Evolutionary conservation across 2,888 invertebrate species (phyloP).

Genomic region (Ormyrus rosae): DNA sequence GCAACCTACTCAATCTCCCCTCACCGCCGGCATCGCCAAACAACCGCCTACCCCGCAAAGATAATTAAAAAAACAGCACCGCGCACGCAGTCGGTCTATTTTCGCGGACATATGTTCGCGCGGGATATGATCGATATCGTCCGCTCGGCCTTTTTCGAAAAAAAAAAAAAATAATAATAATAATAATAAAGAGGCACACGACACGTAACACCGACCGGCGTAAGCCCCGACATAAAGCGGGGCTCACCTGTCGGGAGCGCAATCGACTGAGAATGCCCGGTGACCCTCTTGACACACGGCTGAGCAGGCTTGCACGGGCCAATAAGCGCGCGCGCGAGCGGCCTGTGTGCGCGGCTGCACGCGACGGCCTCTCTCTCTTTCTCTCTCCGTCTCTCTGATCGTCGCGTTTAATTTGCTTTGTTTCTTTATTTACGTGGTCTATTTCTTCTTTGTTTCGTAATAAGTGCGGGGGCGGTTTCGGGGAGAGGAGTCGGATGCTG

Average conservation of each 20-base stretch:
- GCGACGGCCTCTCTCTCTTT: neutral
- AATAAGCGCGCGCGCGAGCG: slow-evolving; percentile 59
- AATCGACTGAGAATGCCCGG: slow-evolving; percentile 73
- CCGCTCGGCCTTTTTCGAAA: slow-evolving; percentile 18
- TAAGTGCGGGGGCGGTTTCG: too few species aligned
- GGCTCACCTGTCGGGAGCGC: slow-evolving; percentile 57
- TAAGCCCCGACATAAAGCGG: too few species aligned
- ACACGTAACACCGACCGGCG: too few species aligned
- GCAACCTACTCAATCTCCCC: too few species aligned
- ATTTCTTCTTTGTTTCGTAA: neutral
- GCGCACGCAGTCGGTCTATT: slow-evolving; percentile 54
- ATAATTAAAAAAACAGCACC: slow-evolving; percentile 51
- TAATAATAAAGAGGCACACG: too few species aligned
- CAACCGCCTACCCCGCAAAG: too few species aligned
- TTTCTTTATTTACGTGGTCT: slow-evolving; percentile 12
- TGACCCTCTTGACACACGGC: slow-evolving; percentile 69
- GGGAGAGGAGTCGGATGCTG: too few species aligned
- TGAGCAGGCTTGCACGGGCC: slow-evolving; percentile 64
- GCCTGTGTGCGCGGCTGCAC: neutral
- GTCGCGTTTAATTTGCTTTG: slow-evolving; percentile 43
- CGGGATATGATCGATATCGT: slow-evolving; percentile 62
- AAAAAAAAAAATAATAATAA: neutral
- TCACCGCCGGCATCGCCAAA: too few species aligned
- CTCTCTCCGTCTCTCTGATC: too few species aligned
- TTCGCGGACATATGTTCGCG: slow-evolving; percentile 43